Conservation (phyloP, 2,888 invertebrate species). For the Torymus tubicola region DNA sequence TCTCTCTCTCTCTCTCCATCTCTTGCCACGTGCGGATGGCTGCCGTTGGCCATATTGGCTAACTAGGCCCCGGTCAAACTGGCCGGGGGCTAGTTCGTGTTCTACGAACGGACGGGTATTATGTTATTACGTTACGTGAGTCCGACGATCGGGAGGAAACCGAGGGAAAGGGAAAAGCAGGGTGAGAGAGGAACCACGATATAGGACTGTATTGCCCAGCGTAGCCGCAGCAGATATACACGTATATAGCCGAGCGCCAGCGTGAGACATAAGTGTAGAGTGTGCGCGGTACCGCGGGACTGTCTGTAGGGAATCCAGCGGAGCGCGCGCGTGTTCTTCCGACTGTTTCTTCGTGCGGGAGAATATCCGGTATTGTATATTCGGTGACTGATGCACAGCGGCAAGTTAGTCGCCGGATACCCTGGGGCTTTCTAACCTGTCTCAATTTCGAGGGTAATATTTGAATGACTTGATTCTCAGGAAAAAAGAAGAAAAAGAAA, state of each 20-base stretch:
- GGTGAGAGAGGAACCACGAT: not conserved
- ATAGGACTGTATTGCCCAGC: conserved; percentile 7
- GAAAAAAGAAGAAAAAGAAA: too few relatives aligned
- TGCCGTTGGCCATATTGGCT: conserved; percentile 39
- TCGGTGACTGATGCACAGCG: not conserved
- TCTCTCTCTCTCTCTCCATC: not conserved
- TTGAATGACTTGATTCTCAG: too few relatives aligned
- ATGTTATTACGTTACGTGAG: conserved; percentile 53
- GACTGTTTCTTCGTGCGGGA: not conserved
- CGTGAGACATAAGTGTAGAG: too few relatives aligned
- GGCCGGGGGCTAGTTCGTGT: conserved; percentile 41
- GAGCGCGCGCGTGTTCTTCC: not conserved
- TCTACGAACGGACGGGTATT: conserved; percentile 42
- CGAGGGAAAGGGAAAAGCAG: not conserved
- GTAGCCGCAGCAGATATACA: not conserved
- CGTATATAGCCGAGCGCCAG: not conserved
- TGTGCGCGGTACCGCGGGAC: not conserved
- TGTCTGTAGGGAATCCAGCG: not conserved
- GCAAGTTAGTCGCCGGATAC: too few relatives aligned
- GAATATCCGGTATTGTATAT: not conserved
- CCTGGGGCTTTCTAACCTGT: not conserved
- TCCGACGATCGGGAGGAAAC: not conserved
- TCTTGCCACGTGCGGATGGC: not conserved
- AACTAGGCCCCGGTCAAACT: conserved; percentile 32
- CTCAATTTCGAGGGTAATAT: too few relatives aligned